These are phyloP conservation scores for Mormyrops attenuatus DNA, from an alignment of 2,797 vertebrate genomes.

Conservation along the genomic window DNA sequence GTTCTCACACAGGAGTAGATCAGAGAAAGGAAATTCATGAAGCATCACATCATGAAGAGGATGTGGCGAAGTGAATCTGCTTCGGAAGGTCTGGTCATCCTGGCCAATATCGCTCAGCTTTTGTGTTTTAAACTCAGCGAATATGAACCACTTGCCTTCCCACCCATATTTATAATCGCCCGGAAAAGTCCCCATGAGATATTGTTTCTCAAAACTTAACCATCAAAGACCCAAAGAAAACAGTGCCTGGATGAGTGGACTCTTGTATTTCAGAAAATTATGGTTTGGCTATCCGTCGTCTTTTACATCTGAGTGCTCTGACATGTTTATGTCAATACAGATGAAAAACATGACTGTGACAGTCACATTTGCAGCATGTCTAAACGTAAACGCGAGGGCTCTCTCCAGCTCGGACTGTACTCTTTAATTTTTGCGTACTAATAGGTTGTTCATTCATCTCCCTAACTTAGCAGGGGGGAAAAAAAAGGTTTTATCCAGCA, in stretches of 20 bases:
- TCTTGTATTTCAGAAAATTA: conserved; percentile 4
- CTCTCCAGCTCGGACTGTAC: neutral
- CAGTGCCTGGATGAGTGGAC: neutral
- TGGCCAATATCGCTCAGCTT: neutral
- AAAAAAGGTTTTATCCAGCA: neutral
- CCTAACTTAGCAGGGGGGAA: neutral
- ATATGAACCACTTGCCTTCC: neutral
- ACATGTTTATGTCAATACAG: neutral
- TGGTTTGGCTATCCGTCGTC: neutral
- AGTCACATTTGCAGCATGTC: neutral
- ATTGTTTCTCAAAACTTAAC: neutral
- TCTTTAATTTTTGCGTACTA: conserved; percentile 9
- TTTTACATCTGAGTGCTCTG: neutral
- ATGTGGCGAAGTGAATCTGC: neutral
- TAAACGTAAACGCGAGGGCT: neutral
- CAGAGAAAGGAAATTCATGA: neutral
- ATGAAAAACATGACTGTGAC: neutral
- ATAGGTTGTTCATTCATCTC: neutral
- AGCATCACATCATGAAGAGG: neutral
- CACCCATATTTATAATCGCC: neutral
- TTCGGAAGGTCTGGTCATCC: neutral
- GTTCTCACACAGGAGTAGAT: neutral
- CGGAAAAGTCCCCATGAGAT: neutral
- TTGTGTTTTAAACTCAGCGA: neutral
- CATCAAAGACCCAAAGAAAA: neutral